Evolutionary conservation across 2,797 vertebrate genomes (phyloP).

Genomic region (Acridotheres tristis): DNA sequence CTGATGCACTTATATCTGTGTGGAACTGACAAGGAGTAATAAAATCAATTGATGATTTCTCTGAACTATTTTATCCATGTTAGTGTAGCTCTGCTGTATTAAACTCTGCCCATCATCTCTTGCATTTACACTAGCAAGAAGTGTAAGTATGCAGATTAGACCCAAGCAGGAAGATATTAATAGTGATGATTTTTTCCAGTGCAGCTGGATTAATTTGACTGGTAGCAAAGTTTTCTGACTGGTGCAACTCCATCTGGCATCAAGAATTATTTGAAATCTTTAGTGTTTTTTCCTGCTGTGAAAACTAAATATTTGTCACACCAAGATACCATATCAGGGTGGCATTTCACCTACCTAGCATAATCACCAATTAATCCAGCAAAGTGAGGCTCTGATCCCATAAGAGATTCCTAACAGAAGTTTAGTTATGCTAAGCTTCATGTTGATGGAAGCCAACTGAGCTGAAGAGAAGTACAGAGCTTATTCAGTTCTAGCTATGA

Average conservation of each 20-base stretch:
- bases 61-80: neutral
- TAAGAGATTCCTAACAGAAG: neutral
- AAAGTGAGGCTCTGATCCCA: neutral
- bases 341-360: neutral
- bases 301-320: neutral
- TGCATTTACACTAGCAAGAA: neutral
- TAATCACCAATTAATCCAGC: neutral
- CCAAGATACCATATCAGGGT: neutral
- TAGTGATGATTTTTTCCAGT: neutral
- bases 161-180: neutral
- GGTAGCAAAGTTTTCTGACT: neutral
- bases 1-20: rapidly evolving
- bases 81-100: neutral
- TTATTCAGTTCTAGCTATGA: neutral
- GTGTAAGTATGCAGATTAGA: neutral
- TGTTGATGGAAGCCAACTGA: neutral
- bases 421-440: neutral
- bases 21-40: neutral
- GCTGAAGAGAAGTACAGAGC: neutral
- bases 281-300: neutral
- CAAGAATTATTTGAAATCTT: neutral
- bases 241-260: neutral
- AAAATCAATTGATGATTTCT: neutral
- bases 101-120: neutral
- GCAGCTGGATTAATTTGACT: neutral